These are phyloP conservation scores for Steromphala cineraria DNA, from an alignment of 2,888 invertebrate genomes.

Conservation along the genomic window DNA sequence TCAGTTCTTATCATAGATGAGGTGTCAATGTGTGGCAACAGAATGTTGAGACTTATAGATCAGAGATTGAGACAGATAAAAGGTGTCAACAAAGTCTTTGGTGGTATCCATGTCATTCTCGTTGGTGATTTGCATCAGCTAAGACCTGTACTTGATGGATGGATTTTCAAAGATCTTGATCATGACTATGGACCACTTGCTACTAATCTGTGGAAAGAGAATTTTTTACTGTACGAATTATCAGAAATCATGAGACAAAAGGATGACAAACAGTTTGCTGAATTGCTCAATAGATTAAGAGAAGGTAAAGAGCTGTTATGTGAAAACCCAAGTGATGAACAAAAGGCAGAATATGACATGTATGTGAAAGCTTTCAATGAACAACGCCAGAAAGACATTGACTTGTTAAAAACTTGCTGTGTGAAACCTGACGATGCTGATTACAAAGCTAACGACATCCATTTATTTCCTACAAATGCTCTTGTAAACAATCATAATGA, in stretches of 20 bases:
- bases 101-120: constrained; percentile 36
- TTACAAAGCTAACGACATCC: constrained; percentile 30
- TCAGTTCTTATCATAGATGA: constrained; percentile 43
- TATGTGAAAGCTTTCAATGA: no score
- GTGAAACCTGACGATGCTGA: not conserved
- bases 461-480: constrained; percentile 40
- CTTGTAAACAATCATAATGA: constrained; percentile 32
- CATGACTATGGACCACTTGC: constrained; percentile 35
- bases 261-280: constrained; percentile 43
- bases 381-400: constrained; percentile 37
- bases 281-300: constrained; percentile 42
- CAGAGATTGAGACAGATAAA: constrained; percentile 35
- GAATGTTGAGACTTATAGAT: constrained; percentile 33
- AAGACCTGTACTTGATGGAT: constrained; percentile 38
- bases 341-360: no score
- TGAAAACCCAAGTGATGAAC: no score
- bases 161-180: constrained; percentile 25
- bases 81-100: constrained; percentile 30
- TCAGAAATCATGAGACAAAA: constrained; percentile 44
- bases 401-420: constrained; percentile 23
- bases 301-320: constrained; percentile 31
- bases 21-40: constrained; percentile 42
- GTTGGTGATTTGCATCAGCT: constrained; percentile 45
- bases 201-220: constrained; percentile 40
- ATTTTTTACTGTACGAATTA: constrained; percentile 40